Conservation (phyloP, 2,113 vertebrate genomes). For the Ascaphus truei region DNA sequence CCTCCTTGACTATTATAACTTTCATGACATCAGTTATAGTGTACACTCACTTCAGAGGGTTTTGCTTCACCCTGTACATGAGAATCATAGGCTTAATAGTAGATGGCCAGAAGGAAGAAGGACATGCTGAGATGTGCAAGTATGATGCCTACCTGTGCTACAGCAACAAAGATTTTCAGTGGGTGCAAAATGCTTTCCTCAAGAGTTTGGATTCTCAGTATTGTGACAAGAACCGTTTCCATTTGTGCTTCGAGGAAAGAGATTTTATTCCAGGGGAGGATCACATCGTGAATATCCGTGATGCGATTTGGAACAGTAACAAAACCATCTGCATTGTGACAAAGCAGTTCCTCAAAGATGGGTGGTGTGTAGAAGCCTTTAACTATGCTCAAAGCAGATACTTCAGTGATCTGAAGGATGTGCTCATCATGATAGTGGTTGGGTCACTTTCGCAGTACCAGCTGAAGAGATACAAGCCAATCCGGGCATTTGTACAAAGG, state of each 20-base stretch:
- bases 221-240: conserved; percentile 67
- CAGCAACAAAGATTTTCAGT: conserved; percentile 73
- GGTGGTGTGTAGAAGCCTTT: conserved; percentile 89
- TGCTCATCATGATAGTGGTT: conserved; percentile 77
- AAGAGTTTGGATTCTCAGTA: conserved; percentile 76
- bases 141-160: conserved; percentile 85
- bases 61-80: conserved; percentile 71
- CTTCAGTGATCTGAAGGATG: conserved; percentile 62
- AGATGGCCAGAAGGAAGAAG: background rate
- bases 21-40: conserved; percentile 40
- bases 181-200: conserved; percentile 78
- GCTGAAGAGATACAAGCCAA: conserved; percentile 67
- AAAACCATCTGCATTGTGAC: conserved; percentile 82
- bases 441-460: conserved; percentile 78
- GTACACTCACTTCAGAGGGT: conserved; percentile 57
- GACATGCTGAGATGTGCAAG: conserved; percentile 28
- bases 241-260: conserved; percentile 83
- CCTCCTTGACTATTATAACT: conserved; percentile 16
- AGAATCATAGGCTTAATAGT: conserved; percentile 46
- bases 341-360: conserved; percentile 79
- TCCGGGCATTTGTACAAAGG: conserved; percentile 68
- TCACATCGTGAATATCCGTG: conserved; percentile 75
- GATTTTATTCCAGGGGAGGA: conserved; percentile 84
- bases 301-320: conserved; percentile 78
- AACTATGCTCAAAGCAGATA: conserved; percentile 72